Evolutionary conservation across 2,888 invertebrate genomes (phyloP).

Genomic region (Aphidius colemani): DNA sequence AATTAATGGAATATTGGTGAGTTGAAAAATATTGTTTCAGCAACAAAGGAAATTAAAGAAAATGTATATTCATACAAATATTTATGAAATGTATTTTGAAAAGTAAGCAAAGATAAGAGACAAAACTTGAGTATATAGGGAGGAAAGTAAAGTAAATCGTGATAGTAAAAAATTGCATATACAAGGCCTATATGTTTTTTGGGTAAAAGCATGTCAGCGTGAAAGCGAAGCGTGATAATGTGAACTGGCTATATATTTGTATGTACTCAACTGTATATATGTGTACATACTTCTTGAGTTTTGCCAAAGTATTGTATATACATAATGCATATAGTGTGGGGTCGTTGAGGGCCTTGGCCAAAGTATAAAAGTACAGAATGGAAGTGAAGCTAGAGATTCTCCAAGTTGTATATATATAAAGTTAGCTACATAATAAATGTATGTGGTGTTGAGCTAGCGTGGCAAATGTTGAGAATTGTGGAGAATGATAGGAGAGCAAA

Average conservation of each 20-base stretch:
- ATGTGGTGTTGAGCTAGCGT: neutral
- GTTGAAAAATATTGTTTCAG: too few species aligned
- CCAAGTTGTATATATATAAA: constrained; percentile 4
- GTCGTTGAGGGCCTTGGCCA: constrained; percentile 1
- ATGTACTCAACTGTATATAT: neutral
- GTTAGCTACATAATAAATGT: constrained; percentile 6
- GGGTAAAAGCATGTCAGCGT: neutral
- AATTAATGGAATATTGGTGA: too few species aligned
- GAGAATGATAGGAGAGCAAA: constrained; percentile 13
- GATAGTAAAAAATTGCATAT: neutral
- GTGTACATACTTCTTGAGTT: neutral
- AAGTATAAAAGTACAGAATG: neutral
- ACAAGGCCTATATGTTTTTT: neutral
- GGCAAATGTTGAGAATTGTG: neutral
- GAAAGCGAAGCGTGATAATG: neutral
- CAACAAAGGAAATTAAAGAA: too few species aligned
- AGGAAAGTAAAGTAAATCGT: too few species aligned
- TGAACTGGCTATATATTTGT: neutral
- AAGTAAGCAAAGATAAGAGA: too few species aligned
- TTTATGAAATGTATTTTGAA: too few species aligned
- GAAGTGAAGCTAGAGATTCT: constrained; percentile 19
- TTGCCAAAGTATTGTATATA: neutral
- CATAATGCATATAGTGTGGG: neutral
- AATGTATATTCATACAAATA: too few species aligned
- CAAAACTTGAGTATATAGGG: too few species aligned